A percentile compares a stretch with the other conserved stretches of the same genome.
Evolutionary conservation across 2,797 vertebrate species (phyloP).

Genomic region (Trichosurus vulpecula): DNA sequence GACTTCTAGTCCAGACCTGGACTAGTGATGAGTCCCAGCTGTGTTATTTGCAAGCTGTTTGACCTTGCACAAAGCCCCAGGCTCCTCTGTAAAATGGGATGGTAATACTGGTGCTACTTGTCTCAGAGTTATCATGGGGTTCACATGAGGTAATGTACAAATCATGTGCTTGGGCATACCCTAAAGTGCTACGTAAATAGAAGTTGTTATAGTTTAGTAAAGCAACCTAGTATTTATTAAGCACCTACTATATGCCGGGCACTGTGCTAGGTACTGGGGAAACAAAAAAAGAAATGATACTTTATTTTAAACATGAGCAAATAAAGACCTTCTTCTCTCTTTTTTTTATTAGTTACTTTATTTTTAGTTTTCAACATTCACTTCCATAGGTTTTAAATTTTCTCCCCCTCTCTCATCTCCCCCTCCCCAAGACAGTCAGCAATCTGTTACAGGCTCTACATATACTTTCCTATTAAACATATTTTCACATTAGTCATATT

Average conservation of each 20-base stretch:
- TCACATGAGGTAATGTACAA: neutral
- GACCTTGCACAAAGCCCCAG: neutral
- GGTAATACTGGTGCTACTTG: neutral
- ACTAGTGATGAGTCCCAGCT: neutral
- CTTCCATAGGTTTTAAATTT: too few species aligned
- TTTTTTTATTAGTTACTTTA: too few species aligned
- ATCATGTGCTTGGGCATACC: neutral
- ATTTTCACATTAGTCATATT: too few species aligned
- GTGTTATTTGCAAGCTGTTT: neutral
- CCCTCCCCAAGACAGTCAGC: too few species aligned
- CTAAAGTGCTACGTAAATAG: neutral
- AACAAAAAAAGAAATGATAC: neutral
- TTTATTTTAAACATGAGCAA: neutral
- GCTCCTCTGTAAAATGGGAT: neutral
- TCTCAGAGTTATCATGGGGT: neutral
- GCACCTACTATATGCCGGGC: neutral
- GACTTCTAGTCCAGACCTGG: neutral
- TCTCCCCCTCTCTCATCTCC: too few species aligned
- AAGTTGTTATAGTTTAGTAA: neutral
- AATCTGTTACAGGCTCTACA: too few species aligned
- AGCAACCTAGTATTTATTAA: neutral
- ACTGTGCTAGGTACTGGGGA: neutral
- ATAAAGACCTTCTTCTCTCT: neutral
- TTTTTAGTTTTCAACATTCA: too few species aligned
- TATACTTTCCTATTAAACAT: too few species aligned